Evolutionary conservation across 92 coral and sea anemone species (phyloP), one percentile per base, ranked within the genome.

Genomic region (Phenganax marumi): DNA sequence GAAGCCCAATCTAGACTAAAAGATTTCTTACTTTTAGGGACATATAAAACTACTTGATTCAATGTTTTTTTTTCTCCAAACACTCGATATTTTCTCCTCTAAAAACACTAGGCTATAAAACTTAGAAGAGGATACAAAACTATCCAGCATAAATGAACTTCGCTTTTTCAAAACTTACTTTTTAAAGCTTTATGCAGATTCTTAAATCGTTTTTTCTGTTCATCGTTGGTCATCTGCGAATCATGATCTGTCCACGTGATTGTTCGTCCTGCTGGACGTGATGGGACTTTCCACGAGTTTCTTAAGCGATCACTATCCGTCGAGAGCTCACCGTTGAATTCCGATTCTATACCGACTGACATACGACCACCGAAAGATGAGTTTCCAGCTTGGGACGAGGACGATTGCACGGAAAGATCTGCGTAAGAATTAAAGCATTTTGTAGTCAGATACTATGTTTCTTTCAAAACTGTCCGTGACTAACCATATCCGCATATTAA

Each of bases 241-340:
- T 83, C 84, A 4, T 81, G 60, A 76, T 75, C 74, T 8, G 83
- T 88, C 98, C 98, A 95, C 61, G 85, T 87, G 58, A 95, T 89
- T 0, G 88, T 85, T 39, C 89, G 85, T 1, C 98, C 98, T 7
- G 96, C 95, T n/a, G 93, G 92, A 21, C 98, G 87, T 21, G 81
- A 26, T 0, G 98, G 98, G 18, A 68, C 69, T 25, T 76, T 76
- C 21, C 65, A 77, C 19, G 79, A 76, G 58, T 52, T 52, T 66
- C 25, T 50, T n/a, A 24, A 19, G 10, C 8, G 13, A 24, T 50
- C n/a, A 39, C 25, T n/a, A 66, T 33, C 50, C 12, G 26, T 47
- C 43, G 17, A 25, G 17, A 24, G 43, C 72, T n/a, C 49, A 33
- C 72, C 16, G 24, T 7, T 39, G 72, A 18, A 25, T 5, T 66